phyloP scores from a whole-genome alignment of 2,113 vertebrate species.

The Bettongia penicillata region DNA sequence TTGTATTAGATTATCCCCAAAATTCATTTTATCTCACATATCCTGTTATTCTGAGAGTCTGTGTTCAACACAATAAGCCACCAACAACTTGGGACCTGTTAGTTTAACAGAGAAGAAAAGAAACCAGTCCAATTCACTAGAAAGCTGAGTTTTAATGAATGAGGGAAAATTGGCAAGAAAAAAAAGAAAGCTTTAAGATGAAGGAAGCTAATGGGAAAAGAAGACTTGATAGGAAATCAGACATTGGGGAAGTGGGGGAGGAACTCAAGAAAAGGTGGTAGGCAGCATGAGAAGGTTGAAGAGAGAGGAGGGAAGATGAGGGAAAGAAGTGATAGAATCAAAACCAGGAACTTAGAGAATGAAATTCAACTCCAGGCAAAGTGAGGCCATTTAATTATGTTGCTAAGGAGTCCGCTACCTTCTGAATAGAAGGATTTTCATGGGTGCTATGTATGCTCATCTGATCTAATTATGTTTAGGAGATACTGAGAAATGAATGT shows the following conservation, averaged over 20 bases:
- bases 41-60: neutral
- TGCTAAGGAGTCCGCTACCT: neutral
- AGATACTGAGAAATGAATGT: neutral
- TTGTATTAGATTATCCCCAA: neutral
- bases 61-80: neutral
- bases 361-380: neutral
- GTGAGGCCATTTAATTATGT: neutral
- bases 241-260: neutral
- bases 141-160: neutral
- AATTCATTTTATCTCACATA: neutral
- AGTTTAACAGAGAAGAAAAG: neutral
- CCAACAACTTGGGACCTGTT: neutral
- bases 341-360: neutral
- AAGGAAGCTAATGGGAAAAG: neutral
- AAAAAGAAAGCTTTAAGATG: neutral
- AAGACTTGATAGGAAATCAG: neutral
- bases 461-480: neutral
- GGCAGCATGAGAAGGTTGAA: accelerated
- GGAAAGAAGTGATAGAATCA: neutral
- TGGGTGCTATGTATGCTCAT: neutral
- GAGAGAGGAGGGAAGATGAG: accelerated
- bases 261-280: neutral
- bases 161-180: neutral
- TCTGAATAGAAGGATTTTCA: neutral
- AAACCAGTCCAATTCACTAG: neutral